Evolutionary conservation across 2,888 invertebrate genomes (phyloP).

Genomic region (Cataglyphis albicans): DNA sequence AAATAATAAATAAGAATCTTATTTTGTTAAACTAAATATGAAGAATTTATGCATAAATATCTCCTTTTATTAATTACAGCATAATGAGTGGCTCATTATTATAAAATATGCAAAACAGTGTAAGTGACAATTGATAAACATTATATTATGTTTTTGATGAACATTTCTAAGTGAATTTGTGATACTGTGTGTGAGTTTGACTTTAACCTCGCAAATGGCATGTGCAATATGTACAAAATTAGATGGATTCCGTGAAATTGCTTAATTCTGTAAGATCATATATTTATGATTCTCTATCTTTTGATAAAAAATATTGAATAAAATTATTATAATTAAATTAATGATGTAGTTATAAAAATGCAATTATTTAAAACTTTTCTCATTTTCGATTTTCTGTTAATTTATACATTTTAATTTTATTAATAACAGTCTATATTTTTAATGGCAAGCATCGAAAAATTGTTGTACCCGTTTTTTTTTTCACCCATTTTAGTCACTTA

Average conservation of each 20-base stretch:
- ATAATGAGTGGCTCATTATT: not conserved
- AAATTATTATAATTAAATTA: not conserved
- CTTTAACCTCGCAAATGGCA: conserved; percentile 2
- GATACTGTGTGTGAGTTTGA: conserved; percentile 11
- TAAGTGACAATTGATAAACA: conserved; percentile 24
- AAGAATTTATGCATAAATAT: not conserved
- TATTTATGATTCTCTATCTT: not conserved
- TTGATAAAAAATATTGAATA: not conserved
- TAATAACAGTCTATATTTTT: not conserved
- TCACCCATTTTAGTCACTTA: too few species aligned
- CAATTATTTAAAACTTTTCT: not conserved
- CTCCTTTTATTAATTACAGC: conserved; percentile 5
- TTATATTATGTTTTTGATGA: conserved; percentile 30
- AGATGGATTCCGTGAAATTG: not conserved
- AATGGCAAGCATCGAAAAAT: not conserved
- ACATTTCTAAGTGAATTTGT: not conserved
- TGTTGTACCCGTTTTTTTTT: not conserved
- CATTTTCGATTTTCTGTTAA: not conserved
- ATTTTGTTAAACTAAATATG: not conserved
- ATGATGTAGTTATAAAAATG: not conserved
- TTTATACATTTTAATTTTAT: not conserved
- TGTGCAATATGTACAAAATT: conserved; percentile 1
- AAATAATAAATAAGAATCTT: not conserved
- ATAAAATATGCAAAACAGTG: conserved; percentile 19
- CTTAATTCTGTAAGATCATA: not conserved